These are phyloP conservation scores for Gisinianus flammeolus DNA, from an alignment of 2,888 invertebrate species.

Conservation along the genomic window DNA sequence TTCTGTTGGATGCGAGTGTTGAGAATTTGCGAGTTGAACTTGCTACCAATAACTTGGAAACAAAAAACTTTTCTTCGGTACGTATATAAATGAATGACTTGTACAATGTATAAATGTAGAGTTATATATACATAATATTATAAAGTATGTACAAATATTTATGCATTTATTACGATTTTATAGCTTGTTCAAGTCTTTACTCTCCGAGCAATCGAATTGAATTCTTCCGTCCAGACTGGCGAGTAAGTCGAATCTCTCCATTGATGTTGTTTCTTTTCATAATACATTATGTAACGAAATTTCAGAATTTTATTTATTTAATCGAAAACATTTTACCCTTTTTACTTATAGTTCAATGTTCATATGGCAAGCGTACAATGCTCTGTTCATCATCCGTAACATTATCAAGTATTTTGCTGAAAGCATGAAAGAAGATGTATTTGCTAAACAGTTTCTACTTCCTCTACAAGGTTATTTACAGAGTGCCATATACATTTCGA, in stretches of 20 bases:
- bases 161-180: too few relatives aligned
- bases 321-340: slow-evolving; percentile 40
- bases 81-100: too few relatives aligned
- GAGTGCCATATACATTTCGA: neutral
- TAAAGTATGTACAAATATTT: too few relatives aligned
- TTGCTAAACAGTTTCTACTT: slow-evolving; percentile 79
- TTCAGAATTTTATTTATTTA: neutral
- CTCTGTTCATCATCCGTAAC: slow-evolving; percentile 82
- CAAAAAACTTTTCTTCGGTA: slow-evolving; percentile 91
- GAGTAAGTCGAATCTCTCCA: slow-evolving; percentile 70
- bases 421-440: slow-evolving; percentile 84
- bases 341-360: slow-evolving; percentile 71
- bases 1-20: slow-evolving; percentile 79
- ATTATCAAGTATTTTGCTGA: slow-evolving; percentile 87
- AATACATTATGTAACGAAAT: too few relatives aligned
- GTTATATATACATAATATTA: too few relatives aligned
- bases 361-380: slow-evolving; percentile 94
- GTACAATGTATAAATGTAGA: too few relatives aligned
- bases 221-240: slow-evolving; percentile 84
- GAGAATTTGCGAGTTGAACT: slow-evolving; percentile 76
- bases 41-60: slow-evolving; percentile 81
- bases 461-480: neutral
- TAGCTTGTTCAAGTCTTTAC: slow-evolving; percentile 85
- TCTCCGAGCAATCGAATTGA: slow-evolving; percentile 78
- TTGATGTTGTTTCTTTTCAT: neutral